Conservation (phyloP, 2,797 vertebrate genomes). For the Centroberyx gerrardi region DNA sequence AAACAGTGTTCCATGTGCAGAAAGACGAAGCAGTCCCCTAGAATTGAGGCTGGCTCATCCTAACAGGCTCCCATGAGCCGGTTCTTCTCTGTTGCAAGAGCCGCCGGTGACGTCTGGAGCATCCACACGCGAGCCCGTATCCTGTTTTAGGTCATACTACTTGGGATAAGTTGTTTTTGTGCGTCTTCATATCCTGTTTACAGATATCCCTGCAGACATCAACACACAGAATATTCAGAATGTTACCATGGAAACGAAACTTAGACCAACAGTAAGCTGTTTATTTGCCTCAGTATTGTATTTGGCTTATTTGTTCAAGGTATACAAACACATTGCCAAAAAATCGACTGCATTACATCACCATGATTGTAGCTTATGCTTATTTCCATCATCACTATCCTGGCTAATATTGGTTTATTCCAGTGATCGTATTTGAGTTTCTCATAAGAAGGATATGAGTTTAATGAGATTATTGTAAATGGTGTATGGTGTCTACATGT, state of each 20-base stretch:
- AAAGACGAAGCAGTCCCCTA: background rate
- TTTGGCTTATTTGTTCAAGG: slow-evolving; percentile 29
- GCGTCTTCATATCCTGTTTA: slow-evolving; percentile 25
- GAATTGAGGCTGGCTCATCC: background rate
- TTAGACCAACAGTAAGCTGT: slow-evolving; percentile 8
- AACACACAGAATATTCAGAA: slow-evolving; percentile 9
- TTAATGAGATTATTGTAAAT: background rate
- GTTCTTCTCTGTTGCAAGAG: background rate
- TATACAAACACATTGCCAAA: slow-evolving; percentile 11
- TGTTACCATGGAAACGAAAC: slow-evolving; percentile 69
- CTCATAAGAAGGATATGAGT: background rate
- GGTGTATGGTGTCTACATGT: too few species aligned
- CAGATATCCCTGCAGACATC: slow-evolving; percentile 32
- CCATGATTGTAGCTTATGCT: background rate
- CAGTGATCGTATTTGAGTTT: slow-evolving; percentile 4
- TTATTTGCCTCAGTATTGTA: slow-evolving; percentile 27
- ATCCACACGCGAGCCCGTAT: background rate
- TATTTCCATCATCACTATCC: background rate
- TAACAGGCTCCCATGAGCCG: background rate
- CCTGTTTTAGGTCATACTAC: slow-evolving; percentile 7
- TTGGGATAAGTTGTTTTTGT: slow-evolving; percentile 22
- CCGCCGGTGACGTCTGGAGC: background rate
- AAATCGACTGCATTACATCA: background rate
- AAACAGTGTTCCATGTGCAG: background rate
- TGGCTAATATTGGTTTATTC: background rate